These are phyloP conservation scores for Carpatolechia fugitivella DNA, from an alignment of 2,888 invertebrate genomes.

Conservation along the genomic window DNA sequence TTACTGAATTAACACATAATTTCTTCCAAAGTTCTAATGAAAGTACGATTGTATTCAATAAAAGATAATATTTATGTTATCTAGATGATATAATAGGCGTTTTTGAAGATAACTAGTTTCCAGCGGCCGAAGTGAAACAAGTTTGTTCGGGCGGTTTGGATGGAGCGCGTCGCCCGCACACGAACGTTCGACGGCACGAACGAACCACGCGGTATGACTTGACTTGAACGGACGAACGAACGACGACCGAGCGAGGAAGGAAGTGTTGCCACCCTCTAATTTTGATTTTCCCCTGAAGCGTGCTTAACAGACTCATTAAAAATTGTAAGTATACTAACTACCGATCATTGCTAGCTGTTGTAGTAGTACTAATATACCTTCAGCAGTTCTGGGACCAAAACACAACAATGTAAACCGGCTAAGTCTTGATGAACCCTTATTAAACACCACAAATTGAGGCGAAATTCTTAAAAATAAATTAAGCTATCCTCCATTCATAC, in stretches of 20 bases:
- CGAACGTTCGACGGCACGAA: conserved; percentile 52
- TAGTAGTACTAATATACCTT: too few relatives aligned
- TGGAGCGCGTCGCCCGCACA: conserved; percentile 40
- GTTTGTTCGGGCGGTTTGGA: conserved; percentile 48
- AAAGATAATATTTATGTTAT: conserved; percentile 41
- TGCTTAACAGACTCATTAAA: too few relatives aligned
- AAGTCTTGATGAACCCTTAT: too few relatives aligned
- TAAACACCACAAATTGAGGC: too few relatives aligned
- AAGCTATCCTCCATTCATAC: too few relatives aligned
- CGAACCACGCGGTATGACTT: conserved; percentile 56
- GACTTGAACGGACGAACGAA: conserved; percentile 13
- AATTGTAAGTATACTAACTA: too few relatives aligned
- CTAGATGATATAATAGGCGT: conserved; percentile 40
- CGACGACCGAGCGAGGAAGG: conserved; percentile 26
- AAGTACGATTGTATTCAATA: conserved; percentile 33
- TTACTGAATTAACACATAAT: conserved; percentile 46
- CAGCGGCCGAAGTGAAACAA: conserved; percentile 59
- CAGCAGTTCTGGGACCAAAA: too few relatives aligned
- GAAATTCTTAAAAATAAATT: too few relatives aligned
- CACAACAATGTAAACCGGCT: too few relatives aligned
- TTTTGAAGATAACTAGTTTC: conserved; percentile 59
- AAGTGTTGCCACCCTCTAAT: too few relatives aligned
- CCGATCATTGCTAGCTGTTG: too few relatives aligned
- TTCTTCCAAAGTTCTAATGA: conserved; percentile 36
- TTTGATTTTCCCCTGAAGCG: too few relatives aligned